A percentile compares a stretch with the other conserved stretches of the same genome.
Conservation (phyloP, 2,888 invertebrate species). For the Periphyllus acericola region DNA sequence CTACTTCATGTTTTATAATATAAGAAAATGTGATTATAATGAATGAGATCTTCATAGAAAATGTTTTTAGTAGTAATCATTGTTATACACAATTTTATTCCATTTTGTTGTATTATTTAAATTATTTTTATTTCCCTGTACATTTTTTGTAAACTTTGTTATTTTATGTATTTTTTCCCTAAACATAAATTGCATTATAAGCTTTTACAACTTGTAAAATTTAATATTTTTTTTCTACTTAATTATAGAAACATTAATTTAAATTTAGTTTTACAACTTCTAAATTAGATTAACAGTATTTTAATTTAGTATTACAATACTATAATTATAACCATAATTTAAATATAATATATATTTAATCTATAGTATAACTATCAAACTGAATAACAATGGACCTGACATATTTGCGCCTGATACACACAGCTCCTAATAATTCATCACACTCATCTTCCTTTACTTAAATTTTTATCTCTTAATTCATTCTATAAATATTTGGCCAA, state of each 20-base stretch:
- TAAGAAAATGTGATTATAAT: constrained; percentile 28
- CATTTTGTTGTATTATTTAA: constrained; percentile 30
- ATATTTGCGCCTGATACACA: no score
- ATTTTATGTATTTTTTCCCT: constrained; percentile 19
- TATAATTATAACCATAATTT: no score
- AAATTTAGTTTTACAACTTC: not conserved
- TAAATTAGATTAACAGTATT: not conserved
- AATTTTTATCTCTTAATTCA: no score
- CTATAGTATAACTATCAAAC: no score
- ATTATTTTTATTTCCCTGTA: constrained; percentile 32
- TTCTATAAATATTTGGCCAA: no score
- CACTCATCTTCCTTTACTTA: no score
- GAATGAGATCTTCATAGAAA: constrained; percentile 11
- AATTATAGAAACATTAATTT: constrained; percentile 33
- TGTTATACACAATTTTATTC: constrained; percentile 29
- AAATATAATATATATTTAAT: no score
- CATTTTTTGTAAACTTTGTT: constrained; percentile 51
- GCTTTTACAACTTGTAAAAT: constrained; percentile 38
- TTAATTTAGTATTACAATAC: not conserved
- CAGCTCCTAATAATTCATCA: no score
- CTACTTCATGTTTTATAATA: constrained; percentile 8
- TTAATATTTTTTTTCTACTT: constrained; percentile 57
- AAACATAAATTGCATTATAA: constrained; percentile 39
- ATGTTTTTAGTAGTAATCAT: constrained; percentile 13
- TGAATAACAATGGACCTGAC: no score